phyloP scores from a whole-genome alignment of 2,888 invertebrate genomes.

The Dolichomitus sp. region DNA sequence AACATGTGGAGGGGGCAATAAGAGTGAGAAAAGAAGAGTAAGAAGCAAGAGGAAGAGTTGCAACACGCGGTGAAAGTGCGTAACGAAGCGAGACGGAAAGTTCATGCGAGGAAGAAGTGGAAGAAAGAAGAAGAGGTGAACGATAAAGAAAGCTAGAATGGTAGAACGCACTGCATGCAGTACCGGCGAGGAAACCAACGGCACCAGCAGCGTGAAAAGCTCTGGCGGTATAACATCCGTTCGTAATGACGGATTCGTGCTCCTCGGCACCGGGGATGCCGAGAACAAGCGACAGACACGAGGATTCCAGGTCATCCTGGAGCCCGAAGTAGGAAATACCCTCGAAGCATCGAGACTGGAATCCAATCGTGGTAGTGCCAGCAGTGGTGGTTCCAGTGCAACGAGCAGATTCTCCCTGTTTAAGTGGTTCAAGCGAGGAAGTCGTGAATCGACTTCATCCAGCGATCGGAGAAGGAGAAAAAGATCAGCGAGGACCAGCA shows the following conservation, averaged over 20 bases:
- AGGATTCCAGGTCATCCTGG: not conserved
- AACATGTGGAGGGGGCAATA: conserved; percentile 11
- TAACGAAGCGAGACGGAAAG: not conserved
- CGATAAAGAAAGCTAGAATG: conserved; percentile 63
- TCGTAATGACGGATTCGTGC: conserved; percentile 43
- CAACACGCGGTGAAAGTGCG: not conserved
- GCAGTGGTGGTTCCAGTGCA: not conserved
- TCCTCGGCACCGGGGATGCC: not conserved
- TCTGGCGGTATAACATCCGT: conserved; percentile 19
- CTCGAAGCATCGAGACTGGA: conserved; percentile 3
- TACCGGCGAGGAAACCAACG: conserved; percentile 55
- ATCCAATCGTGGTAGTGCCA: not conserved
- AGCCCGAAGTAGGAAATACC: conserved; percentile 22
- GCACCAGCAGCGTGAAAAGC: conserved; percentile 30
- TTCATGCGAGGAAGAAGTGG: not conserved
- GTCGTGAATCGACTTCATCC: conserved; percentile 68
- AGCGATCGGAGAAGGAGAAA: conserved; percentile 71
- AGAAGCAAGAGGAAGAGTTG: not conserved
- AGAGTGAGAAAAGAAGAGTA: conserved; percentile 18
- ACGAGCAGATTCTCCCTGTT: conserved; percentile 89
- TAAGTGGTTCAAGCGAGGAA: conserved; percentile 91
- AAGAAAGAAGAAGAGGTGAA: conserved; percentile 29
- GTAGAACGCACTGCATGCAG: conserved; percentile 67
- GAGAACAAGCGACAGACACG: conserved; percentile 1
- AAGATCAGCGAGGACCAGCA: conserved; percentile 34